A percentile compares a stretch with the other conserved stretches of the same genome.
phyloP scores from a whole-genome alignment of 2,888 invertebrate genomes.

The Eilema depressum region DNA sequence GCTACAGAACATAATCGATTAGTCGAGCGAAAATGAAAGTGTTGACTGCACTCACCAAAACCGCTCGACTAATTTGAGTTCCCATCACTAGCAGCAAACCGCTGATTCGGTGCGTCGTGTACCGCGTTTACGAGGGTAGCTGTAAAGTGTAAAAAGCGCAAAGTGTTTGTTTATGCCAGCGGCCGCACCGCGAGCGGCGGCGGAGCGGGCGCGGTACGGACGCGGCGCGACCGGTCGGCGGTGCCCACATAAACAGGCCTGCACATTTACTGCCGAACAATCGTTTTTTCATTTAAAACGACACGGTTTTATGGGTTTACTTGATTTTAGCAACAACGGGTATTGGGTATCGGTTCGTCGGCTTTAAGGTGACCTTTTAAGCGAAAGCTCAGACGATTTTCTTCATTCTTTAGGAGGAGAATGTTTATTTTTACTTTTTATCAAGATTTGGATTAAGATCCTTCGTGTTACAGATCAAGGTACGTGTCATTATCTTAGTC shows the following conservation, averaged over 20 bases:
- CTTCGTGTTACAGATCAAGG: background rate
- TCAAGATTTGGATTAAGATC: background rate
- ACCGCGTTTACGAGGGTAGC: conserved; percentile 82
- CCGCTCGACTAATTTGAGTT: conserved; percentile 8
- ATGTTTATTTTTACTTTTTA: background rate
- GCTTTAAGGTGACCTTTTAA: conserved; percentile 22
- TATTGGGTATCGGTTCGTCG: conserved; percentile 19
- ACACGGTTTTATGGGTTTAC: conserved; percentile 52
- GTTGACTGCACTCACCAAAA: background rate
- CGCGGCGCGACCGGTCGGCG: conserved; percentile 39
- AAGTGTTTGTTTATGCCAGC: conserved; percentile 84
- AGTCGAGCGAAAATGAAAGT: background rate
- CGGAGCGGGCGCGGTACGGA: conserved; percentile 28
- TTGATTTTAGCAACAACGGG: conserved; percentile 50
- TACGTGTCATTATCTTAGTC: too few species aligned
- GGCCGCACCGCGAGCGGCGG: conserved; percentile 43
- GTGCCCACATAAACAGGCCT: conserved; percentile 67
- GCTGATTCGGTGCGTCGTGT: conserved; percentile 81
- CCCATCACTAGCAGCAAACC: conserved; percentile 66
- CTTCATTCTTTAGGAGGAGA: background rate
- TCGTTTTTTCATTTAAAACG: conserved; percentile 57
- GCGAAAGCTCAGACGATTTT: background rate
- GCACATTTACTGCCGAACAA: conserved; percentile 70
- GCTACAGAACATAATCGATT: background rate
- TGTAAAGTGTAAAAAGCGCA: conserved; percentile 83